These are phyloP conservation scores for Chiridota heheva DNA, from an alignment of 35 echinoderm and acorn worm species.

Conservation along the genomic window DNA sequence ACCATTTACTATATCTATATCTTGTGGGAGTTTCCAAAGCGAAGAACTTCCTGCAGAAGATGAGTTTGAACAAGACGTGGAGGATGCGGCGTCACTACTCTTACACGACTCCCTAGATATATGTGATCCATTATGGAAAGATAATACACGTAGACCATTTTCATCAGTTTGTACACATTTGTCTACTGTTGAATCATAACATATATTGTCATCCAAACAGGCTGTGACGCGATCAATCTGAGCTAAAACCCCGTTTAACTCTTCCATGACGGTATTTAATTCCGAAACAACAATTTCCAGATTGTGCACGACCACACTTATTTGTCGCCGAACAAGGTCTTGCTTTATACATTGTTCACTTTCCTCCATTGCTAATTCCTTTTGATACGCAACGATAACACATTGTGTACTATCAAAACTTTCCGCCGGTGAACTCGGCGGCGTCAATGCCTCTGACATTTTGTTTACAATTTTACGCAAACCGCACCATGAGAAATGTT, in stretches of 20 bases:
- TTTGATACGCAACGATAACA: too few species aligned
- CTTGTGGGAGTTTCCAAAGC: constrained; percentile 31
- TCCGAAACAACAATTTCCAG: constrained; percentile 35
- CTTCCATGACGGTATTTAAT: constrained; percentile 30
- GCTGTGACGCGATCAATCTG: constrained; percentile 33
- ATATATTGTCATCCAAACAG: constrained; percentile 32
- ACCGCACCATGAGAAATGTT: too few species aligned
- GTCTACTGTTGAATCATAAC: background rate
- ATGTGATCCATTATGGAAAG: background rate
- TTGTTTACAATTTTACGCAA: too few species aligned
- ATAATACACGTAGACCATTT: background rate
- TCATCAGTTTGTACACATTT: constrained; percentile 3
- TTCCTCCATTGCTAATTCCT: too few species aligned
- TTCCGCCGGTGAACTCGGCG: too few species aligned
- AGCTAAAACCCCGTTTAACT: constrained; percentile 31
- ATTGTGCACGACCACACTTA: constrained; percentile 13
- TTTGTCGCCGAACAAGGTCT: constrained; percentile 33
- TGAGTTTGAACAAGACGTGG: background rate
- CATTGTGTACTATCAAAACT: too few species aligned
- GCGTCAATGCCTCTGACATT: too few species aligned
- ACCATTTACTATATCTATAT: background rate
- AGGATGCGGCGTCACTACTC: background rate
- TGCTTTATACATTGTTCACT: too few species aligned
- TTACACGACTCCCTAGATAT: constrained; percentile 23
- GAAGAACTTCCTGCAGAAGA: constrained; percentile 34